Evolutionary conservation across 2,797 vertebrate species (phyloP), one percentile per base, ranked within the genome.

Genomic region (Rhynchotus rufescens): DNA sequence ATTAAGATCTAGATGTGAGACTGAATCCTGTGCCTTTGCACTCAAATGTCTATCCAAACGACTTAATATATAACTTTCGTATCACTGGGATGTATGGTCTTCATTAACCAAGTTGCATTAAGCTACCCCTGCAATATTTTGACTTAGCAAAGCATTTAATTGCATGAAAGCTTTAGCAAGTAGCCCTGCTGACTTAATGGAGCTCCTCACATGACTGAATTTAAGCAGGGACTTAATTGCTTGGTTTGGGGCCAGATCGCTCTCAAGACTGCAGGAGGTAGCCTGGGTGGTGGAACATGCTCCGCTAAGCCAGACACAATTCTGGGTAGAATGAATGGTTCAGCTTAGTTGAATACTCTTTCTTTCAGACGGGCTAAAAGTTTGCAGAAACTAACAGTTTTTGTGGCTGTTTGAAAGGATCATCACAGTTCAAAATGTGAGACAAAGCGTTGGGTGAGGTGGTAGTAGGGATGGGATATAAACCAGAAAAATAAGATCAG

Each of bases 291-390:
- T 44, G 44, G 51, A 78, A 42, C 12, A 20, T 0, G 3, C 45
- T 56, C 45, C 57, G 60, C 80, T 57, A 80, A 89, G 77, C 52
- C 86, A 89, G 86, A 49, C 71, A 32, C 32, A 0, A 1, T 85
- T 95, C 40, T 83, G 60, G 22, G 38, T 44, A 30, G 85, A 86
- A 69, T 25, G 49, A 51, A 25, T 51, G 4, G 49, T 51, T 51
- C 85, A 61, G 68, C 61, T 96, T 89, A 78, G 30, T 88, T 88
- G 86, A 92, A 93, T 94, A 95, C 32, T 86, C 89, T 80, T 49
- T 36, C 82, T 92, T 92, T 85, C 57, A 2, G 6, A 74, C 59
- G 77, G 36, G 81, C 44, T 11, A 23, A 73, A 95, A 93, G 71
- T 80, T 88, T 82, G 65, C 96, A 89, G 80, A 79, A 82, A 42